phyloP scores from a whole-genome alignment of 2,888 invertebrate species.

The Tetropium fuscum region DNA sequence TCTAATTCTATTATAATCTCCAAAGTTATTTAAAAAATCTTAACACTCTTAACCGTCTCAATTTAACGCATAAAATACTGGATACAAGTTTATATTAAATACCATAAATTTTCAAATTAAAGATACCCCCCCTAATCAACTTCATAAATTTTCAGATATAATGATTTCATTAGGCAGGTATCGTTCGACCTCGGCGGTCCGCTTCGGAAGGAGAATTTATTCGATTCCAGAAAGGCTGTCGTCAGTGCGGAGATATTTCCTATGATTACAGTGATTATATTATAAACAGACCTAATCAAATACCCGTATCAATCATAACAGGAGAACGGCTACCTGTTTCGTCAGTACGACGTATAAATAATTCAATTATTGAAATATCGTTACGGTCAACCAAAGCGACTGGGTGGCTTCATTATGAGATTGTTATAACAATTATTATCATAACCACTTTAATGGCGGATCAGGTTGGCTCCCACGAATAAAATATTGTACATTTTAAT shows the following conservation, averaged over 20 bases:
- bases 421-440: conserved; percentile 48
- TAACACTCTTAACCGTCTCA: too few relatives aligned
- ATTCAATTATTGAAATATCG: conserved; percentile 64
- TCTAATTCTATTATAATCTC: too few relatives aligned
- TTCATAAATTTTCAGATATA: conserved; percentile 21
- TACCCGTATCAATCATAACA: conserved; percentile 59
- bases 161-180: conserved; percentile 22
- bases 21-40: too few relatives aligned
- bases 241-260: conserved; percentile 30
- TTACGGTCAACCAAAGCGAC: conserved; percentile 51
- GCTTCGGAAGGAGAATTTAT: conserved; percentile 9
- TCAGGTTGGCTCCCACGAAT: conserved; percentile 53
- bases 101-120: conserved; percentile 16
- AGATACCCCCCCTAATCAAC: conserved; percentile 8
- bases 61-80: too few relatives aligned
- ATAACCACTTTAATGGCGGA: conserved; percentile 43
- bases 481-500: conserved; percentile 55
- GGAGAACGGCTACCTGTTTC: conserved; percentile 43
- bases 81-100: too few relatives aligned
- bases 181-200: conserved; percentile 15
- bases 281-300: conserved; percentile 53
- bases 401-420: conserved; percentile 64
- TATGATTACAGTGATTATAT: conserved; percentile 47
- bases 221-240: conserved; percentile 16
- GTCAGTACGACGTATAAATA: conserved; percentile 58